Base-by-base conservation (phyloP, 2,113 vertebrate species). In the Furnarius figulus region DNA sequence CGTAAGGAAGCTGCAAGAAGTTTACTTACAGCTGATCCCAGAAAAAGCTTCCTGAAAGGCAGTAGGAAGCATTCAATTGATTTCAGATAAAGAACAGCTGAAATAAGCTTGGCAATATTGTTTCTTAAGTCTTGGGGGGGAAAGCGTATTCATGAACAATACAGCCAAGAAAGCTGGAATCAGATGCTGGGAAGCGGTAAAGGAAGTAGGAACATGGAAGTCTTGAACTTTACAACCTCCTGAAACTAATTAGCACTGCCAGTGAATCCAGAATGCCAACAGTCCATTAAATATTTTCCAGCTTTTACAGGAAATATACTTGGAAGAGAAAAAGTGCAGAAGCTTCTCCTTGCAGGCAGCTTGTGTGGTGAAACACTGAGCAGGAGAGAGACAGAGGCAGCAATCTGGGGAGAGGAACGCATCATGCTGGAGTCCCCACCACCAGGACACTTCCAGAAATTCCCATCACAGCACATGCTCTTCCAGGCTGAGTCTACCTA, bases 41-140 rank as follows among this genome's bases (percentile, higher is more conserved):
- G 88, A 46, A 83, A 88, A 85, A 76, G 49, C 85, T 93, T 94
- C 92, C 83, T 83, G 82, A 93, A 92, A 86, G 68, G 74, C 72
- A 77, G 47, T 4, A 86, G 88, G 92, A 96, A 95, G 76, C 50
- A 81, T 90, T 93, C 55, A 74, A 71, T 70, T 90, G 72, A 90
- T 95, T 92, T 86, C 63, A 93, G 63, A 83, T 52, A 90, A 95
- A 72, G 59, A 83, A 39, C 37, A 94, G 59, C 39, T 63, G 67
- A 95, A 93, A 84, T 30, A 79, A 90, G 59, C 33, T 50, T 85
- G 72, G 55, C 27, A 77, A 66, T n/a, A 91, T 27, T 85, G 31
- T 71, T 89, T 77, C 39, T 76, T 87, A 44, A 39, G 19, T 40
- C n/a, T 12, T n/a, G 15, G 13, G 17, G 9, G 19, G 1, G 25